These are phyloP conservation scores for Terebella lapidaria DNA, from an alignment of 2,888 invertebrate species.

Conservation along the genomic window DNA sequence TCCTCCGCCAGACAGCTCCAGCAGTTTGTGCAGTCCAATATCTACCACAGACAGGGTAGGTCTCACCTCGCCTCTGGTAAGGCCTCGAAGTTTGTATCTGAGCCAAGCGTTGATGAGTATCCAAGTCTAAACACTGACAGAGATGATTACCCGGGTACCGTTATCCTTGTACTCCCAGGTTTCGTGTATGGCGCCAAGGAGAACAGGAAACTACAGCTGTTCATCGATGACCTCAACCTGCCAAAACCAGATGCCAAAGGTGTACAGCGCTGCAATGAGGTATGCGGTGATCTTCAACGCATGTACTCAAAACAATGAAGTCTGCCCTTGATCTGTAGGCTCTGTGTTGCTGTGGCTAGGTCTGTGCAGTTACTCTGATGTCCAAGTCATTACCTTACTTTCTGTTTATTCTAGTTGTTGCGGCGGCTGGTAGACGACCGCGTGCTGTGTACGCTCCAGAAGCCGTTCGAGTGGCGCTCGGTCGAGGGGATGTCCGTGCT, in stretches of 20 bases:
- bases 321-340: too few relatives aligned
- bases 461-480: slow-evolving; percentile 51
- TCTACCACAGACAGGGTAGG: slow-evolving; percentile 49
- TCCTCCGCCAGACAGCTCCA: slow-evolving; percentile 49
- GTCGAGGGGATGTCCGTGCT: slow-evolving; percentile 48
- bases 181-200: slow-evolving; percentile 53
- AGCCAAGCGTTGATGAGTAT: too few relatives aligned
- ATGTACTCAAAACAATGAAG: too few relatives aligned
- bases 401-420: slow-evolving; percentile 42
- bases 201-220: slow-evolving; percentile 48
- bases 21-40: slow-evolving; percentile 50
- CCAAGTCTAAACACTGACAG: too few relatives aligned
- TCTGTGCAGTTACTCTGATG: too few relatives aligned
- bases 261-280: slow-evolving; percentile 49
- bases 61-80: too few relatives aligned
- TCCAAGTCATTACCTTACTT: too few relatives aligned
- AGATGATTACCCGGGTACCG: too few relatives aligned
- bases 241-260: slow-evolving; percentile 42
- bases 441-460: slow-evolving; percentile 45
- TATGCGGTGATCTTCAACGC: too few relatives aligned
- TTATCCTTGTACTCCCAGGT: too few relatives aligned
- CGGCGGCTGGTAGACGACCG: slow-evolving; percentile 47
- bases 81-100: too few relatives aligned
- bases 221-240: slow-evolving; percentile 52
- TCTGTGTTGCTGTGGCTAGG: too few relatives aligned